phyloP scores from a whole-genome alignment of 2,113 vertebrate species.

The Zootoca vivipara region DNA sequence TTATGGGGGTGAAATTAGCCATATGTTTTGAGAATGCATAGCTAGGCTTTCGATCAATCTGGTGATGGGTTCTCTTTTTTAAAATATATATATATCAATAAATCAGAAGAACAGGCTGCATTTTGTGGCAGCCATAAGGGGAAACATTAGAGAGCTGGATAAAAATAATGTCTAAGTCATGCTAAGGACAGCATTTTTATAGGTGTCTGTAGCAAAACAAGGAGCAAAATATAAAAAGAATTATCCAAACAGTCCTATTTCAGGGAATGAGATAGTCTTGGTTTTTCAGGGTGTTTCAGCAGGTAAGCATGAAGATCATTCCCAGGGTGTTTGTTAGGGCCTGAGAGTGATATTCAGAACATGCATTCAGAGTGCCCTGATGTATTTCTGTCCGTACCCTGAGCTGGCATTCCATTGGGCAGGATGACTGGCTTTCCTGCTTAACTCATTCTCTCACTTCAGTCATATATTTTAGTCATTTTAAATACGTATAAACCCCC shows the following conservation, averaged over 20 bases:
- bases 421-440: neutral
- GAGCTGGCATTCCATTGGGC: neutral
- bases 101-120: conserved; percentile 51
- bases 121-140: conserved; percentile 61
- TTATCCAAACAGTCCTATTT: neutral
- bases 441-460: neutral
- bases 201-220: neutral
- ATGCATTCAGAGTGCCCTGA: no score
- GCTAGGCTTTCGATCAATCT: conserved; percentile 53
- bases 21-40: conserved; percentile 64
- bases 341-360: no score
- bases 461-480: neutral
- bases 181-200: conserved; percentile 42
- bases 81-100: no score
- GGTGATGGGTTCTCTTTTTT: conserved; percentile 59
- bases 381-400: no score
- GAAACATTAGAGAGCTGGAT: conserved; percentile 61
- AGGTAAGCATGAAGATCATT: no score
- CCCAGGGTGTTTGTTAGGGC: no score
- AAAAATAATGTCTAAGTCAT: conserved; percentile 51
- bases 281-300: no score
- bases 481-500: neutral
- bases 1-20: conserved; percentile 52
- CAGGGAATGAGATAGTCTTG: no score
- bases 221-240: neutral